phyloP scores from a whole-genome alignment of 2,797 vertebrate genomes.

The Typhlichthys eigenmanni region DNA sequence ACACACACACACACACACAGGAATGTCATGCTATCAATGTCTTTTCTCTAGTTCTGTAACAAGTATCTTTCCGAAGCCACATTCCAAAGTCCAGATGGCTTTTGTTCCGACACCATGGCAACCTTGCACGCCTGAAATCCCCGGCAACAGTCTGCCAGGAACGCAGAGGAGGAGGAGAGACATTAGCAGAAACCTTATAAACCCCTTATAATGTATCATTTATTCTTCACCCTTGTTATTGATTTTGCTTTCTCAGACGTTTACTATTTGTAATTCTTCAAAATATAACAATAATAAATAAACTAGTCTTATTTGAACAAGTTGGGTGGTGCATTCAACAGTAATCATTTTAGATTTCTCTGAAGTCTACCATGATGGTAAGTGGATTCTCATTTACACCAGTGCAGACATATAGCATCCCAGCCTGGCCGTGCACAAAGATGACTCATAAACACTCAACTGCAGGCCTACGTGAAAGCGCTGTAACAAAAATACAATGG shows the following conservation, averaged over 20 bases:
- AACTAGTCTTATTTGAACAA: too few relatives aligned
- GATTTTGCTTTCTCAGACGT: neutral
- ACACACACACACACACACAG: slow-evolving; percentile 47
- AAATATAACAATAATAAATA: too few relatives aligned
- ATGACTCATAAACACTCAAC: slow-evolving; percentile 10
- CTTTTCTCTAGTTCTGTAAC: slow-evolving; percentile 32
- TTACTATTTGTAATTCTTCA: neutral
- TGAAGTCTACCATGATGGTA: neutral
- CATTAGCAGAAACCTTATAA: slow-evolving; percentile 14
- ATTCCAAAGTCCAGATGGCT: slow-evolving; percentile 75
- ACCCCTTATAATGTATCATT: too few relatives aligned
- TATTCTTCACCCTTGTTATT: too few relatives aligned
- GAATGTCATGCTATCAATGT: slow-evolving; percentile 29
- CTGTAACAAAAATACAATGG: slow-evolving; percentile 19
- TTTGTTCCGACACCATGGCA: slow-evolving; percentile 76
- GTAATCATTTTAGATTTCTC: neutral
- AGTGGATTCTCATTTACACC: neutral
- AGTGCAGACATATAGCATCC: slow-evolving; percentile 6
- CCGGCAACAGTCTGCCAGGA: slow-evolving; percentile 21
- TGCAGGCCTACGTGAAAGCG: neutral
- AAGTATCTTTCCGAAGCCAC: slow-evolving; percentile 54
- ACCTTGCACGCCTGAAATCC: slow-evolving; percentile 61
- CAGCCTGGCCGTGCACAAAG: neutral
- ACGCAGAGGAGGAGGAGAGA: slow-evolving; percentile 17
- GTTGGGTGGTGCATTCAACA: neutral